Evolutionary conservation across 2,113 vertebrate genomes (phyloP).

Genomic region (Fulica atra): DNA sequence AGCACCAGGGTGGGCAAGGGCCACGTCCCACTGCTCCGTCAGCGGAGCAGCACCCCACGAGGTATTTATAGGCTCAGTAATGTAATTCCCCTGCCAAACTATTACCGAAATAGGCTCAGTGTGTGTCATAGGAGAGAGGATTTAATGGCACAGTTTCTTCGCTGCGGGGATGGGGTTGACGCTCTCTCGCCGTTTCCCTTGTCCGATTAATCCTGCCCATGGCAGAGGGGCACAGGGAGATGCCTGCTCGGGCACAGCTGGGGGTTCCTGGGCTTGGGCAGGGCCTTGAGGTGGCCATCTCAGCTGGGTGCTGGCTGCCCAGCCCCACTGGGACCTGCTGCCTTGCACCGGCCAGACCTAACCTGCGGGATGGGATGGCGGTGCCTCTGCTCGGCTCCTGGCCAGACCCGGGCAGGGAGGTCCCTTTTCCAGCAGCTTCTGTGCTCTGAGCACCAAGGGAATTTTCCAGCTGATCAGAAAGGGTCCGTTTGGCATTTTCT

Average conservation of each 20-base stretch:
- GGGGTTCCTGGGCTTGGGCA: fast-evolving
- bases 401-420: neutral
- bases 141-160: slow-evolving; percentile 49
- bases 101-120: slow-evolving; percentile 54
- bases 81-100: slow-evolving; percentile 64
- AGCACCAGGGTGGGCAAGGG: neutral
- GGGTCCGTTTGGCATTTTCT: neutral
- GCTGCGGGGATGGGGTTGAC: neutral
- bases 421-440: neutral
- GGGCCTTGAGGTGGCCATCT: neutral
- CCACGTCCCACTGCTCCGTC: neutral
- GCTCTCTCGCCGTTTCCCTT: neutral
- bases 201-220: neutral
- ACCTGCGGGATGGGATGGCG: fast-evolving
- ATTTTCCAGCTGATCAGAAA: neutral
- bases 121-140: slow-evolving; percentile 56
- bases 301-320: neutral
- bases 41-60: slow-evolving; percentile 23
- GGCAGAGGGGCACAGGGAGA: neutral
- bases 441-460: neutral
- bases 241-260: neutral
- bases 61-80: slow-evolving; percentile 56
- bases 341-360: neutral
- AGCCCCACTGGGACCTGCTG: neutral
- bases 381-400: neutral